phyloP scores from a whole-genome alignment of 2,113 vertebrate species.

The Spheniscus mendiculus region DNA sequence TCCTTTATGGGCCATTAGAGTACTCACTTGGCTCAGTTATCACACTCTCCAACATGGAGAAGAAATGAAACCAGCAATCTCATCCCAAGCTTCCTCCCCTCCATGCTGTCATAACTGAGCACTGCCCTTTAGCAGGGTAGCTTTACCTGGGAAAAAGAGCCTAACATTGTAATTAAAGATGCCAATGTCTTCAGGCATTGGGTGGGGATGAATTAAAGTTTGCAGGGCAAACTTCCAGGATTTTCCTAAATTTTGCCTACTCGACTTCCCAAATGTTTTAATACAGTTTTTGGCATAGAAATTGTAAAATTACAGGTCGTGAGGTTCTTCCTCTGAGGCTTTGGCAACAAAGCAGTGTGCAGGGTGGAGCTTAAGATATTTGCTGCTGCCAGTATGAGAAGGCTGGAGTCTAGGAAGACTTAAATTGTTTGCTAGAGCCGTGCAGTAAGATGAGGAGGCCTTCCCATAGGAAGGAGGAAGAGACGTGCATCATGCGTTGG shows the following conservation, averaged over 20 bases:
- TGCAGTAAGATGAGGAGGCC: neutral
- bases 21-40: neutral
- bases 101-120: fast-evolving
- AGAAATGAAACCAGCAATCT: neutral
- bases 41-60: fast-evolving
- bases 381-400: neutral
- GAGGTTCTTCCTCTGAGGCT: neutral
- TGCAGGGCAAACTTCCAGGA: neutral
- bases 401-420: neutral
- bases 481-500: fast-evolving
- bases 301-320: neutral
- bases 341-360: neutral
- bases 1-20: neutral
- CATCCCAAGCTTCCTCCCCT: neutral
- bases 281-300: neutral
- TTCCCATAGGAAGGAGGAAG: neutral
- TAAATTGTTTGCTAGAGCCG: neutral
- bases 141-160: neutral
- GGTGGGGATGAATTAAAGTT: neutral
- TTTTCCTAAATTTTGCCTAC: neutral
- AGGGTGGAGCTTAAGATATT: neutral
- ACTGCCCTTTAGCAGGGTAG: neutral
- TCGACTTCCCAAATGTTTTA: neutral
- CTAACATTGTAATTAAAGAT: neutral
- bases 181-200: neutral